Evolutionary conservation across 2,797 vertebrate genomes (phyloP).

Genomic region (Erpetoichthys calabaricus): DNA sequence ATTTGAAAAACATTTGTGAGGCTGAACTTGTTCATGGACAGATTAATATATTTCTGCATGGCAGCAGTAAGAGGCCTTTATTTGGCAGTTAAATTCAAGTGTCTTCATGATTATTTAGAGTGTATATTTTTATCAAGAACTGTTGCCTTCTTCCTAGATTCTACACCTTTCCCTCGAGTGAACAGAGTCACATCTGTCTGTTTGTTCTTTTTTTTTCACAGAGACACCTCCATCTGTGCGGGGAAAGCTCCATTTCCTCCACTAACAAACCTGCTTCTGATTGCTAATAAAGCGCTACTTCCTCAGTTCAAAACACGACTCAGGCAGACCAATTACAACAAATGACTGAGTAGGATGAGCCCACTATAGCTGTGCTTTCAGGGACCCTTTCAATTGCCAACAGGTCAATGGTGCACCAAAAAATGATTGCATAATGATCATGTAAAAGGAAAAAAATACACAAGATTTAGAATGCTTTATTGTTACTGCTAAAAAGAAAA

Average conservation of each 20-base stretch:
- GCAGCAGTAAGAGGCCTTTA: no score
- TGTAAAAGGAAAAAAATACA: no score
- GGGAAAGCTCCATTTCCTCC: slow-evolving; percentile 60
- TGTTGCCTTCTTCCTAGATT: slow-evolving; percentile 42
- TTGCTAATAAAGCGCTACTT: slow-evolving; percentile 71
- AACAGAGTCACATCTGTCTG: slow-evolving; percentile 58
- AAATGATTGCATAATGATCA: slow-evolving; percentile 32
- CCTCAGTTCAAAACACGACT: slow-evolving; percentile 63
- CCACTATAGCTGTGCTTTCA: slow-evolving; percentile 37
- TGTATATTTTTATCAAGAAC: neutral
- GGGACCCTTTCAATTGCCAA: slow-evolving; percentile 63
- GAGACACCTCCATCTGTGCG: slow-evolving; percentile 63
- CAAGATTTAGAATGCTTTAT: no score
- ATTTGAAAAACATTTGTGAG: no score
- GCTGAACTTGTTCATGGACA: no score
- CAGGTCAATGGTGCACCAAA: slow-evolving; percentile 67
- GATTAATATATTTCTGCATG: no score
- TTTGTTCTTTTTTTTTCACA: slow-evolving; percentile 54
- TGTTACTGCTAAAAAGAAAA: no score
- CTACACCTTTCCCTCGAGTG: slow-evolving; percentile 45
- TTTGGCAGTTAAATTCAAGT: no score
- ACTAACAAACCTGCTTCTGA: slow-evolving; percentile 67
- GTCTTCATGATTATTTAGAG: no score
- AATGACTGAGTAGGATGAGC: slow-evolving; percentile 59
- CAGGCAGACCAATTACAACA: slow-evolving; percentile 79